Percentiles rank a stretch among this genome's conserved stretches.
Evolutionary conservation across 2,888 invertebrate genomes (phyloP).

Genomic region (Conchocele bisecta): DNA sequence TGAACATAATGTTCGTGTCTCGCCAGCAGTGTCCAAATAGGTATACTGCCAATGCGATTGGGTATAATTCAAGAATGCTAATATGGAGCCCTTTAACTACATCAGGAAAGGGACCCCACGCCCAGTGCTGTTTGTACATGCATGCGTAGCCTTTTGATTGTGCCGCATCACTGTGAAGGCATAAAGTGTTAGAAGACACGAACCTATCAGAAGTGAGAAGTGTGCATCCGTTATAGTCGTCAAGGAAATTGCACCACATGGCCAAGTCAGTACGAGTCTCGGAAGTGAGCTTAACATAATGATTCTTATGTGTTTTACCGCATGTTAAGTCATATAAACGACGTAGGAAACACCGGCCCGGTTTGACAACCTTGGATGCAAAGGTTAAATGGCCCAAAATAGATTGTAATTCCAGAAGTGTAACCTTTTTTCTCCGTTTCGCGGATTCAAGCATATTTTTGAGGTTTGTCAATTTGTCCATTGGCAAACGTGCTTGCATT

Average conservation of each 20-base stretch:
- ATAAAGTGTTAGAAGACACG: conserved; percentile 18
- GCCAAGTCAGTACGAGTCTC: conserved; percentile 26
- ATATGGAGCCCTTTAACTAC: conserved; percentile 21
- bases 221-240: conserved; percentile 27
- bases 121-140: conserved; percentile 10
- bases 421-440: conserved; percentile 2
- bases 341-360: conserved; percentile 31
- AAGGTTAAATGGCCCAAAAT: conserved; percentile 27
- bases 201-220: conserved; percentile 28
- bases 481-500: conserved; percentile 12
- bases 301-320: conserved; percentile 7
- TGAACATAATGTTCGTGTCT: conserved; percentile 29
- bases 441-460: background rate
- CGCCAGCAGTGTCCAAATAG: conserved; percentile 14
- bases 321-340: conserved; percentile 32
- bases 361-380: conserved; percentile 36
- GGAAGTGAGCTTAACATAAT: conserved; percentile 9
- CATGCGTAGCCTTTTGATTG: conserved; percentile 27
- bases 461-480: conserved; percentile 6
- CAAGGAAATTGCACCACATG: conserved; percentile 19
- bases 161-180: conserved; percentile 27
- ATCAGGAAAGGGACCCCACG: conserved; percentile 19
- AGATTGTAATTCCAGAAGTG: conserved; percentile 16
- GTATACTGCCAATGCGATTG: conserved; percentile 33
- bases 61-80: conserved; percentile 34